Percentiles rank a stretch among this genome's conserved stretches.
Evolutionary conservation across 2,797 vertebrate species (phyloP).

Genomic region (Furcifer pardalis): DNA sequence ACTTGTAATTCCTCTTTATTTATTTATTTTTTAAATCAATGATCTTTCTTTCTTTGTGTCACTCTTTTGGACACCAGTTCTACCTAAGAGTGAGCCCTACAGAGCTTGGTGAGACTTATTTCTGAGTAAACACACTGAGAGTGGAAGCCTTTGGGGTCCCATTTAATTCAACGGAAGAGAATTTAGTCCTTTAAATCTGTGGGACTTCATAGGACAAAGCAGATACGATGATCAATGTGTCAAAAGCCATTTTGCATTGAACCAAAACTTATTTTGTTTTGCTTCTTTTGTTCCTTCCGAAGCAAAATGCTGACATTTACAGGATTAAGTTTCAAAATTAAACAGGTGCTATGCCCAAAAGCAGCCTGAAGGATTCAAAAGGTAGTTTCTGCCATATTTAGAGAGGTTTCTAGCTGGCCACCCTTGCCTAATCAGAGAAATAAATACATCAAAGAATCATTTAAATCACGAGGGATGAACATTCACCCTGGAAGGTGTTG

Average conservation of each 20-base stretch:
- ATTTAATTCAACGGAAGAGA: too few relatives aligned
- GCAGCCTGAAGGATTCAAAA: neutral
- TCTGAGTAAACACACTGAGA: too few relatives aligned
- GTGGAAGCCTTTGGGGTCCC: too few relatives aligned
- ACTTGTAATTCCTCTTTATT: neutral
- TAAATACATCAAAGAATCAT: neutral
- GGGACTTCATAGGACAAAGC: neutral
- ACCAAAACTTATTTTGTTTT: neutral
- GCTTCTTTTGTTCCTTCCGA: neutral
- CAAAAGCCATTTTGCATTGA: neutral
- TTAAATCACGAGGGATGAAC: neutral
- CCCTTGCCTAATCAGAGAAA: neutral
- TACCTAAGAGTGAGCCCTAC: neutral
- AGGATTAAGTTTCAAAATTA: neutral
- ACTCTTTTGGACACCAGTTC: neutral
- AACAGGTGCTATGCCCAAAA: neutral
- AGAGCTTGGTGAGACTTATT: neutral
- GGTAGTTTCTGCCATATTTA: neutral
- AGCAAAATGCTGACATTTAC: neutral
- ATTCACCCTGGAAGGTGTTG: neutral
- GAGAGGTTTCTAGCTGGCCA: too few relatives aligned
- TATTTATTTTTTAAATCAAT: neutral
- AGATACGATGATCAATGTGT: neutral
- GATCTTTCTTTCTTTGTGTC: neutral
- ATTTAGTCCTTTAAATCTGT: neutral